phyloP scores from a whole-genome alignment of 1,140 invertebrate genomes.

The Cataglyphis hispanica region DNA sequence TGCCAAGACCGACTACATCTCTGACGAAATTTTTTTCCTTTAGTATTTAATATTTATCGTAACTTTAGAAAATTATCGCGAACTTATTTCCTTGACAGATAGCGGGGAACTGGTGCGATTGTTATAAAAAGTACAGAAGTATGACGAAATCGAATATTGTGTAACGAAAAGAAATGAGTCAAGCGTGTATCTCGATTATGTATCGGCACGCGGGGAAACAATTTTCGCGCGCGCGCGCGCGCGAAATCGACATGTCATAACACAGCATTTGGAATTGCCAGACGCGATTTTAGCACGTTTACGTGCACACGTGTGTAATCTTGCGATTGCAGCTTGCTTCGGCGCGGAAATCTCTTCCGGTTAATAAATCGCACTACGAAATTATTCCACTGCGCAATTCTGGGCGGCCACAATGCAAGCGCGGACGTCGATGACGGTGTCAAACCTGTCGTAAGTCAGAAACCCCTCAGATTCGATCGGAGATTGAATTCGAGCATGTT shows the following conservation, averaged over 20 bases:
- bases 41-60: background rate
- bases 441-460: conserved; percentile 31
- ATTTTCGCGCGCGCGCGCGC: background rate
- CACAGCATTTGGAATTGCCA: conserved; percentile 3
- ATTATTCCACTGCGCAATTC: conserved; percentile 34
- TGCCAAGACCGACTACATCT: background rate
- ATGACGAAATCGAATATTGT: conserved; percentile 7
- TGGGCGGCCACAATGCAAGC: background rate
- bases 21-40: background rate
- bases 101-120: background rate
- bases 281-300: conserved; percentile 10
- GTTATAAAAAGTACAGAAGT: conserved; percentile 17
- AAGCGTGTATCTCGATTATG: background rate
- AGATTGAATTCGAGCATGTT: background rate
- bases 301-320: background rate
- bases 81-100: background rate
- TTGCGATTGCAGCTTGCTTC: background rate
- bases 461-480: background rate
- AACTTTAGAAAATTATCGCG: background rate
- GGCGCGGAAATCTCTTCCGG: conserved; percentile 35
- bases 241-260: conserved; percentile 43
- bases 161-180: conserved; percentile 3
- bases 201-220: background rate
- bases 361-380: conserved; percentile 21
- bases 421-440: conserved; percentile 9